These are phyloP conservation scores for Lepidurus arcticus DNA, from an alignment of 1,140 invertebrate species.

Conservation along the genomic window DNA sequence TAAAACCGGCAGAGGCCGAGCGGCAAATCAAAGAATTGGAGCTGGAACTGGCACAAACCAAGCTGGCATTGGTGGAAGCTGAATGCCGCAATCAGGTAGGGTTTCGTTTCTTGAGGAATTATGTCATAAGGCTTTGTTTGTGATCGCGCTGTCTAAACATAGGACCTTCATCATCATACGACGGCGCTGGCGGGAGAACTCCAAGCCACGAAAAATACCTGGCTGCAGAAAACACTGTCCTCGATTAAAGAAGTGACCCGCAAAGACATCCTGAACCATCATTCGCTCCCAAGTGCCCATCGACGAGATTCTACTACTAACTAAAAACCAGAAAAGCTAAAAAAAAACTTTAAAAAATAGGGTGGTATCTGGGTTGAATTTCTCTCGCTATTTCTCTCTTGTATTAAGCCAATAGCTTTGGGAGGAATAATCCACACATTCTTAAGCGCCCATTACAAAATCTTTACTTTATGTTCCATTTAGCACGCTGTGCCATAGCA, in stretches of 20 bases:
- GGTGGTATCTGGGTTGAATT: background rate
- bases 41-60: conserved; percentile 90
- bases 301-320: background rate
- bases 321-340: background rate
- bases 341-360: background rate
- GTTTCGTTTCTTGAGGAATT: conserved; percentile 5
- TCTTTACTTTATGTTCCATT: background rate
- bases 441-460: background rate
- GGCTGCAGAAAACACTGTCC: conserved; percentile 81
- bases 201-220: conserved; percentile 66
- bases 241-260: conserved; percentile 57
- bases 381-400: background rate
- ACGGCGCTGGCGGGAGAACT: conserved; percentile 73
- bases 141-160: conserved; percentile 37
- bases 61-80: conserved; percentile 91
- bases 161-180: conserved; percentile 89
- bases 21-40: conserved; percentile 79
- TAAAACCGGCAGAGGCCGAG: conserved; percentile 23
- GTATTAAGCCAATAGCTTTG: background rate
- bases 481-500: conserved; percentile 8
- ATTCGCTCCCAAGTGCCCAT: background rate
- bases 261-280: conserved; percentile 20
- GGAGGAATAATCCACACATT: background rate
- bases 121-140: background rate
- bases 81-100: conserved; percentile 89